phyloP scores from a whole-genome alignment of 2,888 invertebrate species.

The Ormyrus thymus region DNA sequence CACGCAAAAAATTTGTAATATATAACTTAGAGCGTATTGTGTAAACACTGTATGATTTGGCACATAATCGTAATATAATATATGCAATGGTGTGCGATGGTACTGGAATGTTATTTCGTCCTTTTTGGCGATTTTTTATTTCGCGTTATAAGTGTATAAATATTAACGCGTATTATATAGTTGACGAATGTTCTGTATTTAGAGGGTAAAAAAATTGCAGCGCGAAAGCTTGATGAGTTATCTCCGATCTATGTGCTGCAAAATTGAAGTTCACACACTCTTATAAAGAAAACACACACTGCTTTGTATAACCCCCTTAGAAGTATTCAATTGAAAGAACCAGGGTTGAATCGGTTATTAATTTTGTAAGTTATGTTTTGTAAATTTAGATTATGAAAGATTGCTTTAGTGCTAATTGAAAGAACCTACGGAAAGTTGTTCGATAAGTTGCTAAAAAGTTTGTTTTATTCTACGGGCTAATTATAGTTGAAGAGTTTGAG shows the following conservation, averaged over 20 bases:
- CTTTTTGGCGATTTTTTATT: neutral
- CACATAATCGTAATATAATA: conserved; percentile 25
- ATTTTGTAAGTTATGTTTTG: conserved; percentile 28
- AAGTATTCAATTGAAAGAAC: conserved; percentile 10
- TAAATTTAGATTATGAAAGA: neutral
- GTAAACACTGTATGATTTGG: conserved; percentile 46
- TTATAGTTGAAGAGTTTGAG: neutral
- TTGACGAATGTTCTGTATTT: conserved; percentile 41
- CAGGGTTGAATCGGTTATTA: conserved; percentile 48
- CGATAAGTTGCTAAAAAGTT: too few relatives aligned
- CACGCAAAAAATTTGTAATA: conserved; percentile 42
- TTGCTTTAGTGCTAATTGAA: too few relatives aligned
- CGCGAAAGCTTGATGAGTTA: conserved; percentile 4
- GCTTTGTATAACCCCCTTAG: conserved; percentile 8
- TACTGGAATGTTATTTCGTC: too few relatives aligned
- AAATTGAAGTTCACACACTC: neutral
- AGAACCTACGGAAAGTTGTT: too few relatives aligned
- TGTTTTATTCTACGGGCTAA: too few relatives aligned
- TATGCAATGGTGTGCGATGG: conserved; percentile 4
- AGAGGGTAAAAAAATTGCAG: conserved; percentile 13
- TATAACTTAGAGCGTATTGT: conserved; percentile 34
- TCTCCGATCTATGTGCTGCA: neutral
- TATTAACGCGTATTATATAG: conserved; percentile 9
- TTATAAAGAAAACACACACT: neutral
- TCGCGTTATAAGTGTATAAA: conserved; percentile 22